A percentile compares a stretch with the other conserved stretches of the same genome.
phyloP scores from a whole-genome alignment of 2,113 vertebrate genomes.

The Calonectris borealis region DNA sequence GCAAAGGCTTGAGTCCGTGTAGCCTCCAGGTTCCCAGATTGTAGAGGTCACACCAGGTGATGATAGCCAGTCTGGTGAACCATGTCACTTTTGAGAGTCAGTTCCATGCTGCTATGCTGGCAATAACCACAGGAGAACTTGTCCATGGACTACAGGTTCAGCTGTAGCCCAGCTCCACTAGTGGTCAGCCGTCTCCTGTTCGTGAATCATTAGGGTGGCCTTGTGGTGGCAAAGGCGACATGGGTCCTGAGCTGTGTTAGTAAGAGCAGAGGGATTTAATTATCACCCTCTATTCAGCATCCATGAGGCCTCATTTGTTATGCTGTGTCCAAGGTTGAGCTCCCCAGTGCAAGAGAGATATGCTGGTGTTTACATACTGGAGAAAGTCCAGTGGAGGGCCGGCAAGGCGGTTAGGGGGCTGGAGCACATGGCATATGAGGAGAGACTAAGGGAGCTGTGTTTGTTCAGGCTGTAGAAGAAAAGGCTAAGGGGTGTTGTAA shows the following conservation, averaged over 20 bases:
- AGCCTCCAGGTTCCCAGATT: neutral
- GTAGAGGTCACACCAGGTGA: neutral
- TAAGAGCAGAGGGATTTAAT: neutral
- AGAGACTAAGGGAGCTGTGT: neutral
- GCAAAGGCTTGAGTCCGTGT: neutral
- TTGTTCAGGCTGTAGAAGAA: neutral
- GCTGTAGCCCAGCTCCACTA: neutral
- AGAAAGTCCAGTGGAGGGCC: neutral
- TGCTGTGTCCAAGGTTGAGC: neutral
- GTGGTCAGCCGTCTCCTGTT: neutral
- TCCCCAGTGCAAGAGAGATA: neutral
- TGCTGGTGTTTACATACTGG: neutral
- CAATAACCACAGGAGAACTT: neutral
- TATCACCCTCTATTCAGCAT: neutral
- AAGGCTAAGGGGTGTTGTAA: neutral
- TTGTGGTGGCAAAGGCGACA: neutral
- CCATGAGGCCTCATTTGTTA: neutral
- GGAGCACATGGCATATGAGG: neutral
- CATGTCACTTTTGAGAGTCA: neutral
- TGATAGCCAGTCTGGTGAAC: neutral
- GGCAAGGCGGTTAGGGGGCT: neutral
- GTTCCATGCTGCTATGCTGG: neutral
- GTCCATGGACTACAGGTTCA: neutral
- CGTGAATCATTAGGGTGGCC: accelerated
- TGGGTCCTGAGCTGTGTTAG: neutral